Conservation (phyloP, 2,113 vertebrate genomes). For the Poeciliopsis occidentalis region DNA sequence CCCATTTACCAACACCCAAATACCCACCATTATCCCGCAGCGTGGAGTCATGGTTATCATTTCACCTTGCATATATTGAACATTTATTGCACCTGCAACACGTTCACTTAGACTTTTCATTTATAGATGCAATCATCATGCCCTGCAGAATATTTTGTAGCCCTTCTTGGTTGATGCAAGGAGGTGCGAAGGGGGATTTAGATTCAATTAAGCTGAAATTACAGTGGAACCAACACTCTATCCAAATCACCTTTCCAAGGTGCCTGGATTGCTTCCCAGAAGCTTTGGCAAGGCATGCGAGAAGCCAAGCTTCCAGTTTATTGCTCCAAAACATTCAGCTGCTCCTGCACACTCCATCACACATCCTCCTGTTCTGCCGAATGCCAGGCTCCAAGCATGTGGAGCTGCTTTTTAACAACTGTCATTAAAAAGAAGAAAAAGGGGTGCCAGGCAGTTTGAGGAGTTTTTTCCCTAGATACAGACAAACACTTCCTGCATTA, state of each 20-base stretch:
- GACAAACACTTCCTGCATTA: not conserved
- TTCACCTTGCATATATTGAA: too few relatives aligned
- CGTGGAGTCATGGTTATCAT: too few relatives aligned
- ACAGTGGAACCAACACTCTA: slow-evolving; percentile 48
- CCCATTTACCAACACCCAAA: slow-evolving; percentile 24
- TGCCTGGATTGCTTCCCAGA: slow-evolving; percentile 63
- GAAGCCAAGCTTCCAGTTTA: slow-evolving; percentile 55
- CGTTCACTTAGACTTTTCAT: not conserved
- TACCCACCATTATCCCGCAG: slow-evolving; percentile 10
- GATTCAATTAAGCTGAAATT: slow-evolving; percentile 70
- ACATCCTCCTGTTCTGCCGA: slow-evolving; percentile 1
- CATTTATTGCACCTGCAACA: not conserved
- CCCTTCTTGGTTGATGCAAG: not conserved
- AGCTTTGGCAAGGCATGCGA: slow-evolving; percentile 46
- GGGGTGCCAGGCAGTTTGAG: slow-evolving; percentile 14
- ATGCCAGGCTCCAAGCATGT: slow-evolving; percentile 22
- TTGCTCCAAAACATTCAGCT: slow-evolving; percentile 45
- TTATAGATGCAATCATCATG: not conserved
- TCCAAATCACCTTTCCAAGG: slow-evolving; percentile 50
- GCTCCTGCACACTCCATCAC: slow-evolving; percentile 47
- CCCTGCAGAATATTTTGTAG: not conserved
- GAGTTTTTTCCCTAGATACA: not conserved
- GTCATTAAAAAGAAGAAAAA: slow-evolving; percentile 24
- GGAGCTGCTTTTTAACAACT: slow-evolving; percentile 24
- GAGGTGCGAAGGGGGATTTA: slow-evolving; percentile 2